Evolutionary conservation across 92 coral and sea anemone genomes (phyloP).

Genomic region (Bergia sp.): DNA sequence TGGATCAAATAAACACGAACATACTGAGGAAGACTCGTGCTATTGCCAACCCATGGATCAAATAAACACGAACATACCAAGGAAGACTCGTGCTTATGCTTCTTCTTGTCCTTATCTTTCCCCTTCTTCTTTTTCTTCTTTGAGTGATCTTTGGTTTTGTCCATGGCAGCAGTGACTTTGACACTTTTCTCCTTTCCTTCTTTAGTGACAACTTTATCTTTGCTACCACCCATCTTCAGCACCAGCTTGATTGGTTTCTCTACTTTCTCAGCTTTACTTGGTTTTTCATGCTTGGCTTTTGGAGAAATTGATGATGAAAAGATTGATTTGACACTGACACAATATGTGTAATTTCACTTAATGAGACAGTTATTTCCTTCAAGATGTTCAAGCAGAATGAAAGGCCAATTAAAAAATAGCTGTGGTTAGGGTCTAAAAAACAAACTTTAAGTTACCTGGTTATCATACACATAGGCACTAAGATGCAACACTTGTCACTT

Average conservation of each 20-base stretch:
- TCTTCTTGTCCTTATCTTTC: constrained; percentile 81
- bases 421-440: too few species aligned
- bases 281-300: constrained; percentile 57
- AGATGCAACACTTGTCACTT: too few species aligned
- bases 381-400: too few species aligned
- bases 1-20: neutral
- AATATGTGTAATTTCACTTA: neutral
- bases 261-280: constrained; percentile 57
- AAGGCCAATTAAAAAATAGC: too few species aligned
- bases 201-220: constrained; percentile 67
- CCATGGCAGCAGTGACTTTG: constrained; percentile 12
- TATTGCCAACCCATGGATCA: too few species aligned
- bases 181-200: constrained; percentile 56
- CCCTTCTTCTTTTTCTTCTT: constrained; percentile 95
- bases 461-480: too few species aligned
- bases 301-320: neutral
- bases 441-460: too few species aligned
- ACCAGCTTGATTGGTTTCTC: constrained; percentile 95
- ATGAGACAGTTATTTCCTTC: too few species aligned
- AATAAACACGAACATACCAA: neutral
- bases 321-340: too few species aligned
- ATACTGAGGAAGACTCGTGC: neutral
- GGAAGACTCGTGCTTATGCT: constrained; percentile 67
- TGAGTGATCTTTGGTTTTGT: constrained; percentile 77
- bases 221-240: constrained; percentile 78